phyloP scores from a whole-genome alignment of 2,113 vertebrate genomes.

The Bolborhynchus lineola region DNA sequence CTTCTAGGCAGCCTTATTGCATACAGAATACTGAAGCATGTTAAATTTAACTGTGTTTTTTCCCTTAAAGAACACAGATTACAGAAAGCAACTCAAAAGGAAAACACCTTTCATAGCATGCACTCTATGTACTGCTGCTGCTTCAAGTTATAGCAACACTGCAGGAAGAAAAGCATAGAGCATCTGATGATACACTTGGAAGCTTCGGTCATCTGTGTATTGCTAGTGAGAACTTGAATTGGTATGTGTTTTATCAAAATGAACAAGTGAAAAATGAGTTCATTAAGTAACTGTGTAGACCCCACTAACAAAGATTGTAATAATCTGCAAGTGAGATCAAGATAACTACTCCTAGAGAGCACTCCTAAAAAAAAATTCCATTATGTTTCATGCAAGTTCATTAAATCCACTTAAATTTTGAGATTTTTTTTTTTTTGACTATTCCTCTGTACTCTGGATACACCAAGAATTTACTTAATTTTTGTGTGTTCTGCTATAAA shows the following conservation, averaged over 20 bases:
- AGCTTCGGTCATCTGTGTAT: background rate
- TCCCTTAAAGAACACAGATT: background rate
- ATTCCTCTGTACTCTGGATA: background rate
- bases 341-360: background rate
- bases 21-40: background rate
- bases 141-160: background rate
- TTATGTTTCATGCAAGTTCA: background rate
- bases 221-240: background rate
- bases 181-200: background rate
- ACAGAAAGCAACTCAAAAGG: background rate
- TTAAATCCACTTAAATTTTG: background rate
- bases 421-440: background rate
- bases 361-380: background rate
- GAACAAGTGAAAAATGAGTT: background rate
- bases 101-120: background rate
- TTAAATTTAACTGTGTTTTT: background rate
- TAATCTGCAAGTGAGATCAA: background rate
- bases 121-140: background rate
- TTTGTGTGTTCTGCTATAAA: background rate
- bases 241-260: background rate
- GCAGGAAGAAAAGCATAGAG: background rate
- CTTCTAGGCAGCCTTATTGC: background rate
- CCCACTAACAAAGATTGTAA: background rate
- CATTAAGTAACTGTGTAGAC: background rate
- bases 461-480: background rate